Evolutionary conservation across 2,888 invertebrate species (phyloP), one percentile per base, ranked within the genome.

Genomic region (Hofmannophila pseudospretella): DNA sequence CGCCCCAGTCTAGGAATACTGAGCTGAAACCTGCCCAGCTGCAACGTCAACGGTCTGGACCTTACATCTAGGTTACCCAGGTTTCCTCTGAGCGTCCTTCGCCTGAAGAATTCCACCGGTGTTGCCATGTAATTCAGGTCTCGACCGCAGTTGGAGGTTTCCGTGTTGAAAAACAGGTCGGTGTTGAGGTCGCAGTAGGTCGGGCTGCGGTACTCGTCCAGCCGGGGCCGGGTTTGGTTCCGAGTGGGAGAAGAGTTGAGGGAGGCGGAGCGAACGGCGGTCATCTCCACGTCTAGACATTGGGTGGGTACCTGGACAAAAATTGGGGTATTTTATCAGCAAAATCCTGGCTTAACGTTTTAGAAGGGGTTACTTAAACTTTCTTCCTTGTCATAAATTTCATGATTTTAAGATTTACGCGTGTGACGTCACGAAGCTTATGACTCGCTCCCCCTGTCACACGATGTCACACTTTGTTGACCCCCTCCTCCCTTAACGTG

Each of bases 291-390:
- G 28, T 84, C 84, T 3, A 63, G 51, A 33, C 67, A 64, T 14
- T 73, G 70, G 0, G 73, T 76, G 0, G 84, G 82, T 1, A 84
- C 84, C 84, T 84, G 60, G 0, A n/a, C n/a, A n/a, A n/a, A n/a
- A n/a, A n/a, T n/a, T n/a, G n/a, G n/a, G n/a, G n/a, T n/a, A n/a
- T n/a, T n/a, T n/a, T n/a, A n/a, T n/a, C n/a, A n/a, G n/a, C n/a
- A n/a, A n/a, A n/a, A n/a, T n/a, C n/a, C n/a, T n/a, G n/a, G n/a
- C n/a, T n/a, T n/a, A n/a, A n/a, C n/a, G n/a, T n/a, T n/a, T n/a
- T n/a, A n/a, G n/a, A n/a, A n/a, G n/a, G n/a, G n/a, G n/a, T n/a
- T n/a, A n/a, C n/a, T n/a, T n/a, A n/a, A n/a, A n/a, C n/a, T n/a
- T n/a, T n/a, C n/a, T n/a, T n/a, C n/a, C n/a, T n/a, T n/a, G n/a